phyloP scores from a whole-genome alignment of 2,797 vertebrate genomes.

The Champsocephalus esox region DNA sequence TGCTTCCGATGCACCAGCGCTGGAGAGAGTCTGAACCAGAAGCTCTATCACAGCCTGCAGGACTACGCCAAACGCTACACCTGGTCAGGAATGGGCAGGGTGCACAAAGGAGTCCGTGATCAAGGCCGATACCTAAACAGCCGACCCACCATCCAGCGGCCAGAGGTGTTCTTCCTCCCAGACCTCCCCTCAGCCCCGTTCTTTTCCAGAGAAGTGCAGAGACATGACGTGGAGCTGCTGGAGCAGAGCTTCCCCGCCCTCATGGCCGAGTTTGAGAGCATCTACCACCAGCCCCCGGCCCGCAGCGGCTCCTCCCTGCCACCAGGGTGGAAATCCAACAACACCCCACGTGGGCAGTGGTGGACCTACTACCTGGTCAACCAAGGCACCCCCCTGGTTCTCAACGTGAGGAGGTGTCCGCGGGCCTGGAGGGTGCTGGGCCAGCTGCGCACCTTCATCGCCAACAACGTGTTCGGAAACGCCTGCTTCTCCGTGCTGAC shows the following conservation, averaged over 20 bases:
- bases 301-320: conserved; percentile 87
- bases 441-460: conserved; percentile 96
- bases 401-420: conserved; percentile 95
- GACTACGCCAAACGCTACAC: conserved; percentile 99
- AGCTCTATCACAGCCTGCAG: conserved; percentile 97
- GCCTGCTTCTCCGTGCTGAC: conserved; percentile 96
- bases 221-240: conserved; percentile 95
- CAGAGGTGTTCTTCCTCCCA: conserved; percentile 96
- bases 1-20: conserved; percentile 90
- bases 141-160: conserved; percentile 95
- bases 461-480: conserved; percentile 98
- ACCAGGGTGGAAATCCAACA: conserved; percentile 94
- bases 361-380: conserved; percentile 97
- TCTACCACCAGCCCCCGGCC: conserved; percentile 90
- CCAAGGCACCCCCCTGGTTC: conserved; percentile 93
- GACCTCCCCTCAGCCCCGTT: conserved; percentile 95
- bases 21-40: conserved; percentile 93
- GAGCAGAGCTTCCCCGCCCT: conserved; percentile 95
- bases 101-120: conserved; percentile 96
- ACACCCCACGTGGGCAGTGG: conserved; percentile 94
- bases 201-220: conserved; percentile 96
- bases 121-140: conserved; percentile 92
- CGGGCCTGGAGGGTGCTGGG: conserved; percentile 95
- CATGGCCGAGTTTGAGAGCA: conserved; percentile 93
- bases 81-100: conserved; percentile 98